phyloP scores from a whole-genome alignment of 2,113 vertebrate species.

The Tauraco erythrolophus region DNA sequence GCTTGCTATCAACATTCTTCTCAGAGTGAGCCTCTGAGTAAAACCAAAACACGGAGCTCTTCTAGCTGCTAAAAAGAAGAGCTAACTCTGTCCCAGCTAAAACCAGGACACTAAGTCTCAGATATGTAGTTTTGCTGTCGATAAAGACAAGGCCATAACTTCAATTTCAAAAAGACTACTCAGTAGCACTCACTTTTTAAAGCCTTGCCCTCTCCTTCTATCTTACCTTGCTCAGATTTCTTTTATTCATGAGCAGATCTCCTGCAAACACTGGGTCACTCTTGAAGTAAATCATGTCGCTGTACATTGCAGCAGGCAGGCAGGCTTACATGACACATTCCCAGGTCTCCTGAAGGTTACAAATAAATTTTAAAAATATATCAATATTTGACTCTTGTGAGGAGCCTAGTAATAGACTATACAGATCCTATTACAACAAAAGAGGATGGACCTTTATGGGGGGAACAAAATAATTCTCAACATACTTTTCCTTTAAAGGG shows the following conservation, averaged over 20 bases:
- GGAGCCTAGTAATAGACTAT: not conserved
- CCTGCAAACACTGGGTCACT: not conserved
- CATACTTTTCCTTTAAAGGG: not conserved
- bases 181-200: not conserved
- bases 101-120: no score
- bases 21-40: no score
- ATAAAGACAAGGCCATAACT: not conserved
- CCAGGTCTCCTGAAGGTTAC: not conserved
- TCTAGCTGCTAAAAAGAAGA: no score
- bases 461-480: fast-evolving
- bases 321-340: not conserved
- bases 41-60: no score
- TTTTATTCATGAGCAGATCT: not conserved
- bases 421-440: not conserved
- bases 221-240: not conserved
- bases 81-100: no score
- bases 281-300: not conserved
- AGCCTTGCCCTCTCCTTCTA: not conserved
- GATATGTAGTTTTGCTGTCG: not conserved
- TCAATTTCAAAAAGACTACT: not conserved
- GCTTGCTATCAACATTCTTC: no score
- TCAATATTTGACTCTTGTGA: not conserved
- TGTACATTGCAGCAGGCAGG: not conserved
- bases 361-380: not conserved
- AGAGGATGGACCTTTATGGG: not conserved